Evolutionary conservation across 2,113 vertebrate species (phyloP).

Genomic region (Chionomys nivalis): DNA sequence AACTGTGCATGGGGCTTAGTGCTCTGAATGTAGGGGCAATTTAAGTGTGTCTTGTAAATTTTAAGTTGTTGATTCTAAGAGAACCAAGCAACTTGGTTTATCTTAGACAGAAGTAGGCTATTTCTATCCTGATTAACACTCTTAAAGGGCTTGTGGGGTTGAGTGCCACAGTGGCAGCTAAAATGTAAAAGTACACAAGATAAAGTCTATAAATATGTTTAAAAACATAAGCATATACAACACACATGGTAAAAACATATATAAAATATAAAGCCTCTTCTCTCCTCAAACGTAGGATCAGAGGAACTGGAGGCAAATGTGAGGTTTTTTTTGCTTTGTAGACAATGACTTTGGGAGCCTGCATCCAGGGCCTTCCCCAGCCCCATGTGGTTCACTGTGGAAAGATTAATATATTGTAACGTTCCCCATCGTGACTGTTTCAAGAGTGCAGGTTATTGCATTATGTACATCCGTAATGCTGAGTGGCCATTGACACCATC

Average conservation of each 20-base stretch:
- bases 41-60: not conserved
- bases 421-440: not conserved
- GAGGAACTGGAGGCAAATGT: not conserved
- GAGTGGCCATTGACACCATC: not conserved
- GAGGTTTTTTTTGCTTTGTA: not conserved
- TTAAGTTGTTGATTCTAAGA: not conserved
- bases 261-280: not conserved
- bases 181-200: not conserved
- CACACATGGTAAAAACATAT: not conserved
- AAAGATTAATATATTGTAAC: not conserved
- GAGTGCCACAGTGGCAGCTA: not conserved
- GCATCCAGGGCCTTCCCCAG: not conserved
- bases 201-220: not conserved
- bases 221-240: not conserved
- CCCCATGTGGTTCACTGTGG: not conserved
- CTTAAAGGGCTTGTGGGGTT: not conserved
- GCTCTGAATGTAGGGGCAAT: not conserved
- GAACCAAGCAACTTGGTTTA: not conserved
- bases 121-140: not conserved
- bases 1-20: accelerated
- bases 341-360: not conserved
- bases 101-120: not conserved
- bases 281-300: not conserved
- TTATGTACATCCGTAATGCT: not conserved
- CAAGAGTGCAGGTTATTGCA: not conserved